Percentiles rank a stretch among this genome's conserved stretches.
Evolutionary conservation across 2,797 vertebrate species (phyloP).

Genomic region (Enteromius afrohamiltoni): DNA sequence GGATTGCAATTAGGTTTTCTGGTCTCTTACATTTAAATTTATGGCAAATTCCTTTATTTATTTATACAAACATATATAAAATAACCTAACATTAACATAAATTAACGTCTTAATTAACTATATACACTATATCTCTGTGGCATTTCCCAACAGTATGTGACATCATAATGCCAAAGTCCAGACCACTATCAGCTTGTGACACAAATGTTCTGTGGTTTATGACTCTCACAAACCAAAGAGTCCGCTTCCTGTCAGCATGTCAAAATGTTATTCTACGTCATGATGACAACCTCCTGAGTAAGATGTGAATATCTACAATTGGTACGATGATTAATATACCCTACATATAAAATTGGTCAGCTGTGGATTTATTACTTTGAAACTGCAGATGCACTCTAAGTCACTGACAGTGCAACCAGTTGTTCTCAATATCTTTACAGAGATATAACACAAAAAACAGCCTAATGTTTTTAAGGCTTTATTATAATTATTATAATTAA

Average conservation of each 20-base stretch:
- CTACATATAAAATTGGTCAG: constrained; percentile 36
- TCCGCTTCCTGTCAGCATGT: constrained; percentile 69
- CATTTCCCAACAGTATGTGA: constrained; percentile 65
- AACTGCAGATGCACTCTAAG: background rate
- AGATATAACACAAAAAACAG: background rate
- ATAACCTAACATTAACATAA: background rate
- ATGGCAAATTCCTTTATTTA: background rate
- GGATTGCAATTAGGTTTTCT: background rate
- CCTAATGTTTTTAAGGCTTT: background rate
- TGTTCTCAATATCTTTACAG: background rate
- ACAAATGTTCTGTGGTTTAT: constrained; percentile 56
- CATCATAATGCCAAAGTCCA: constrained; percentile 58
- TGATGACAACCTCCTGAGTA: constrained; percentile 48
- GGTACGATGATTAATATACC: constrained; percentile 61
- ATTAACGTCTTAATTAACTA: background rate
- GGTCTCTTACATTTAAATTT: background rate
- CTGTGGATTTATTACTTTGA: constrained; percentile 30
- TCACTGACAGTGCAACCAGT: background rate
- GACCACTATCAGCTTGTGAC: constrained; percentile 62
- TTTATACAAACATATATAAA: background rate
- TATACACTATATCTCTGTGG: too few relatives aligned
- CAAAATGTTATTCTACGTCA: constrained; percentile 48
- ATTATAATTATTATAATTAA: background rate
- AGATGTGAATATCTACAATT: constrained; percentile 33
- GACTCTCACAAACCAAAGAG: constrained; percentile 51